phyloP scores from a whole-genome alignment of 2,888 invertebrate species.

The Xestia ashworthii region DNA sequence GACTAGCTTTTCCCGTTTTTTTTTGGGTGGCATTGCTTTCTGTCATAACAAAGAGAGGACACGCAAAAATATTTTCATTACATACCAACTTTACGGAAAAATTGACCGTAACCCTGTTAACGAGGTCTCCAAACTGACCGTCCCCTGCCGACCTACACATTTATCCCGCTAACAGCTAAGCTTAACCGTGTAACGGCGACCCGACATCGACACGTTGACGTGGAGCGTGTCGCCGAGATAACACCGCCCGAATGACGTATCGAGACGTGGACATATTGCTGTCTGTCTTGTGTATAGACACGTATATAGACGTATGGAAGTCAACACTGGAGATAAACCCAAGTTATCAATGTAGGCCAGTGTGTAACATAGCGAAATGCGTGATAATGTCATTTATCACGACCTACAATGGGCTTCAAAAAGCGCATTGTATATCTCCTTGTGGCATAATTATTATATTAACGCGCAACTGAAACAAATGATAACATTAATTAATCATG shows the following conservation, averaged over 20 bases:
- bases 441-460: too few relatives aligned
- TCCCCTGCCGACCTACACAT: conserved; percentile 36
- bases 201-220: conserved; percentile 37
- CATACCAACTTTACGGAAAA: neutral
- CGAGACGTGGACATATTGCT: conserved; percentile 40
- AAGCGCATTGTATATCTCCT: too few relatives aligned
- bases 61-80: neutral
- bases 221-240: conserved; percentile 48
- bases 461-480: too few relatives aligned
- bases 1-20: too few relatives aligned
- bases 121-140: conserved; percentile 4
- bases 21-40: too few relatives aligned
- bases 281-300: conserved; percentile 3
- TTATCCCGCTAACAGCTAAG: conserved; percentile 40
- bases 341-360: neutral
- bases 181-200: conserved; percentile 42
- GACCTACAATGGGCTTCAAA: neutral
- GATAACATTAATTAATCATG: too few relatives aligned
- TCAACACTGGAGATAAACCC: neutral
- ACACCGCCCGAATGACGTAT: conserved; percentile 50
- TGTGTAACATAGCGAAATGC: neutral
- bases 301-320: neutral
- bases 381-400: neutral
- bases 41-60: neutral
- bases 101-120: conserved; percentile 1